A percentile compares a stretch with the other conserved stretches of the same genome.
Evolutionary conservation across 2,888 invertebrate genomes (phyloP).

Genomic region (Theodoxus fluviatilis): DNA sequence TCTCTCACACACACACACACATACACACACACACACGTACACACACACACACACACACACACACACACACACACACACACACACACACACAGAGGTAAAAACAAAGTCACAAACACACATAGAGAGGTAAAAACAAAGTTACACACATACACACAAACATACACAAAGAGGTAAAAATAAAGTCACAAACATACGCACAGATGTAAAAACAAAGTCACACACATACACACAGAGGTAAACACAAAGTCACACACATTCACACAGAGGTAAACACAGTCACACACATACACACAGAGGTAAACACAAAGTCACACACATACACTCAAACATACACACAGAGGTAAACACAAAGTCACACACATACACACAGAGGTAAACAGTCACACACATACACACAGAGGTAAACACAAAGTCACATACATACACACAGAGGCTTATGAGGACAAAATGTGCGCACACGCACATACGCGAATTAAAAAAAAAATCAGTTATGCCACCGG

Average conservation of each 20-base stretch:
- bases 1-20: conserved; percentile 10
- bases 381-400: conserved; percentile 10
- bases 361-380: conserved; percentile 4
- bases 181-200: neutral
- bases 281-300: conserved; percentile 6
- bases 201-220: neutral
- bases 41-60: conserved; percentile 15
- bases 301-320: conserved; percentile 6
- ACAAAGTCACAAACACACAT: conserved; percentile 11
- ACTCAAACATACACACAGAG: conserved; percentile 17
- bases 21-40: neutral
- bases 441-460: neutral
- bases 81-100: conserved; percentile 9
- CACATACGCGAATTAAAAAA: no score
- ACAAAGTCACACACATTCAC: conserved; percentile 10
- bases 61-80: conserved; percentile 24
- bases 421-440: neutral
- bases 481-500: no score
- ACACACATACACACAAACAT: conserved; percentile 3
- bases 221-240: neutral
- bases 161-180: neutral
- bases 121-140: conserved; percentile 4
- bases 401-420: neutral
- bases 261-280: conserved; percentile 22
- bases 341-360: conserved; percentile 1